These are phyloP conservation scores for Neoniphon sammara DNA, from an alignment of 2,797 vertebrate genomes.

Conservation along the genomic window DNA sequence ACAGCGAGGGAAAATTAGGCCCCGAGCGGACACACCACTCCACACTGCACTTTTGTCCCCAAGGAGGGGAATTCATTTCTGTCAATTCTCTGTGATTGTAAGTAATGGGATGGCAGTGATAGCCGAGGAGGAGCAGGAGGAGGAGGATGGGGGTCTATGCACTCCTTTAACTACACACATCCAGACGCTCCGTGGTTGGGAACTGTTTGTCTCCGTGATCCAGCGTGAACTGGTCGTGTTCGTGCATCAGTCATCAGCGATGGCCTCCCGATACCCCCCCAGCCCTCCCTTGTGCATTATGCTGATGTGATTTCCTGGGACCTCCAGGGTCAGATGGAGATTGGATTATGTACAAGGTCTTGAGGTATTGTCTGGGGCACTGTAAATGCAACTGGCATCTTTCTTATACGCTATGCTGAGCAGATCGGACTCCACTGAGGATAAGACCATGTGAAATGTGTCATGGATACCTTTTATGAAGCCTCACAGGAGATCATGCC, in stretches of 20 bases:
- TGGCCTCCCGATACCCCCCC: slow-evolving; percentile 11
- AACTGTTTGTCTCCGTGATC: slow-evolving; percentile 45
- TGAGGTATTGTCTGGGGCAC: slow-evolving; percentile 31
- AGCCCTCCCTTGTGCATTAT: slow-evolving; percentile 35
- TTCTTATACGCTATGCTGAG: slow-evolving; percentile 19
- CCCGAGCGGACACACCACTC: slow-evolving; percentile 42
- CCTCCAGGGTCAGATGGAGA: slow-evolving; percentile 57
- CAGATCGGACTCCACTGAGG: slow-evolving; percentile 25
- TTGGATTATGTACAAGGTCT: slow-evolving; percentile 54
- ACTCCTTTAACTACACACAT: slow-evolving; percentile 48
- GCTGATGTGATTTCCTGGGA: slow-evolving; percentile 62
- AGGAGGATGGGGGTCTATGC: slow-evolving; percentile 39
- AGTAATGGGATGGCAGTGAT: slow-evolving; percentile 53
- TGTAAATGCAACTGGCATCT: slow-evolving; percentile 34
- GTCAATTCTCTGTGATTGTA: slow-evolving; percentile 59
- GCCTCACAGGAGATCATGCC: slow-evolving; percentile 38
- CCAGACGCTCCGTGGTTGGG: slow-evolving; percentile 26
- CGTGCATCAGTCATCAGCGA: slow-evolving; percentile 26
- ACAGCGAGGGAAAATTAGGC: slow-evolving; percentile 50
- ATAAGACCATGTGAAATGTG: slow-evolving; percentile 28
- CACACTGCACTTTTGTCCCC: slow-evolving; percentile 54
- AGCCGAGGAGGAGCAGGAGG: slow-evolving; percentile 11
- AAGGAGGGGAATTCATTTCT: slow-evolving; percentile 58
- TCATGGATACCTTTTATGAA: slow-evolving; percentile 17
- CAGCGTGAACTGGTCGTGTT: slow-evolving; percentile 40